phyloP scores from a whole-genome alignment of 2,888 invertebrate species.

The Halocaridina rubra region DNA sequence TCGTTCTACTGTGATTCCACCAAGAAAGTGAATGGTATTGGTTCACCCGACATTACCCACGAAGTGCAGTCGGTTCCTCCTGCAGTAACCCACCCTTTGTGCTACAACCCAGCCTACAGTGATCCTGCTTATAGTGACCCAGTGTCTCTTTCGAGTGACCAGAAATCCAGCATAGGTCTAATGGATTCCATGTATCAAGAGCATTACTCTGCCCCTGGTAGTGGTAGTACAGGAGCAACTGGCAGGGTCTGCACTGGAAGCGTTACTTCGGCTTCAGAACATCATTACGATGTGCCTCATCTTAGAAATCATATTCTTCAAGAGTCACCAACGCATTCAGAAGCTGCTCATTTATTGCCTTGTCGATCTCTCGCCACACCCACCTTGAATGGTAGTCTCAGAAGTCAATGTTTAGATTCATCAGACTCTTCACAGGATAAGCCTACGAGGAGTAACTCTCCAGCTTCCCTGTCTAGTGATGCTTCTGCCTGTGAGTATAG shows the following conservation, averaged over 20 bases:
- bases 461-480: slow-evolving; percentile 54
- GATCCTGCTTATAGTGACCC: slow-evolving; percentile 29
- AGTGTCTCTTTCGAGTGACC: slow-evolving; percentile 53
- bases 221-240: neutral
- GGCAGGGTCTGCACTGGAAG: slow-evolving; percentile 30
- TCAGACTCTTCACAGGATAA: slow-evolving; percentile 58
- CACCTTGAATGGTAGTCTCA: slow-evolving; percentile 16
- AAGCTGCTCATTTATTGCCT: slow-evolving; percentile 39
- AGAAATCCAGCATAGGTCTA: slow-evolving; percentile 43
- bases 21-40: slow-evolving; percentile 56
- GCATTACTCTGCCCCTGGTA: slow-evolving; percentile 61
- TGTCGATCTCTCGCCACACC: slow-evolving; percentile 31
- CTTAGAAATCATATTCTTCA: slow-evolving; percentile 26
- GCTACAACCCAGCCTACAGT: slow-evolving; percentile 58
- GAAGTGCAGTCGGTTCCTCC: slow-evolving; percentile 49
- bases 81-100: slow-evolving; percentile 36
- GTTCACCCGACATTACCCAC: slow-evolving; percentile 57
- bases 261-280: slow-evolving; percentile 58
- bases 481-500: slow-evolving; percentile 55
- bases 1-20: slow-evolving; percentile 57
- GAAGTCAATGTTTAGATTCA: slow-evolving; percentile 28
- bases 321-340: slow-evolving; percentile 55
- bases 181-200: slow-evolving; percentile 50
- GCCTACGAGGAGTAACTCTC: slow-evolving; percentile 54
- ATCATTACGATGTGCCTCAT: slow-evolving; percentile 60